A percentile compares a stretch with the other conserved stretches of the same genome.
phyloP scores from a whole-genome alignment of 53 echinoderm and acorn worm genomes.

The Pentamera pediparva region DNA sequence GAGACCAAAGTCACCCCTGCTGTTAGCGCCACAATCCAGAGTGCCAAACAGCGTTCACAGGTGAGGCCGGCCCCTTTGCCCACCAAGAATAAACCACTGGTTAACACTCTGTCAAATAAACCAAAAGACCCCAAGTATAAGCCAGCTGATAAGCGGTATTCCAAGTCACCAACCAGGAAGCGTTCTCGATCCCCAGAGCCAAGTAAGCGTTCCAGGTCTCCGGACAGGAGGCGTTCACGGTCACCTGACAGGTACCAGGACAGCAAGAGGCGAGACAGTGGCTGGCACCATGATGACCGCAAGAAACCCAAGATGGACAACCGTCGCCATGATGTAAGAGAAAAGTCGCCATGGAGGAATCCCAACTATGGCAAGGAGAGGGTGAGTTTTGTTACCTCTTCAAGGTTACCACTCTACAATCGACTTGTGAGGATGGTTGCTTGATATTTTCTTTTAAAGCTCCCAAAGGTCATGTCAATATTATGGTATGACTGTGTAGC shows the following conservation, averaged over 20 bases:
- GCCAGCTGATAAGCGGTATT: background rate
- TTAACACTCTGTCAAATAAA: background rate
- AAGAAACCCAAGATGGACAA: background rate
- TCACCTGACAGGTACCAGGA: background rate
- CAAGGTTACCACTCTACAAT: background rate
- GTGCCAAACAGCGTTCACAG: background rate
- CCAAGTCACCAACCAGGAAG: background rate
- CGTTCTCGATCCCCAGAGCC: background rate
- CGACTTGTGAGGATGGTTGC: background rate
- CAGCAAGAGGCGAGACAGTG: background rate
- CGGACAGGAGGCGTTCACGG: slow-evolving; percentile 7
- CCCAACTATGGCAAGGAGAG: slow-evolving; percentile 5
- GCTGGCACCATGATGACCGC: background rate
- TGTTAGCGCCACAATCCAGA: background rate
- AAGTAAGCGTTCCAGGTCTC: background rate
- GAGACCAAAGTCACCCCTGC: background rate
- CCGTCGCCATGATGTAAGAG: background rate
- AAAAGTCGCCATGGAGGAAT: background rate
- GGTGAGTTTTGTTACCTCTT: slow-evolving; percentile 7
- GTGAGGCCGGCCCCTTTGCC: background rate
- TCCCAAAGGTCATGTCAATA: too few relatives aligned
- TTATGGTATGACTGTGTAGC: too few relatives aligned
- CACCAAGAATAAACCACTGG: background rate
- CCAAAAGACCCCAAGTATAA: background rate
- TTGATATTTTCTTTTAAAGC: too few relatives aligned